Conservation (phyloP, 2,888 invertebrate genomes). For the Philhelius pedissequus region DNA sequence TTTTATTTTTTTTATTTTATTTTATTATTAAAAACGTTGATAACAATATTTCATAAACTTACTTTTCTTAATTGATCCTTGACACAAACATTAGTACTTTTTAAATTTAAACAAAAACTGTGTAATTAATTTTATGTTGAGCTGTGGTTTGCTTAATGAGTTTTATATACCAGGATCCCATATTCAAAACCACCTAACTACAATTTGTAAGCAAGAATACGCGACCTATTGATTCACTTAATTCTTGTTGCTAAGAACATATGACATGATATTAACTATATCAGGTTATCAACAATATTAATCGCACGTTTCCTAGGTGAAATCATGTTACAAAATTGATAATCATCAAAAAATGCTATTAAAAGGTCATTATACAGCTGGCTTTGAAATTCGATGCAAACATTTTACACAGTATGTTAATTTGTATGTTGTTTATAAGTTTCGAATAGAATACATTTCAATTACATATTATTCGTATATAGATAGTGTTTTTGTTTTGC, state of each 20-base stretch:
- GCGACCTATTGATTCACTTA: not conserved
- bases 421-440: not conserved
- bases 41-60: too few species aligned
- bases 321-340: constrained; percentile 33
- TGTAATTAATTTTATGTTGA: too few species aligned
- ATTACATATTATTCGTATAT: not conserved
- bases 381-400: constrained; percentile 48
- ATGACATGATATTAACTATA: not conserved
- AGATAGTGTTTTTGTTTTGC: not conserved
- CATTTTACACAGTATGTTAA: constrained; percentile 27
- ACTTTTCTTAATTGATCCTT: too few species aligned
- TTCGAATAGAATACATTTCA: not conserved
- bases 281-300: constrained; percentile 36
- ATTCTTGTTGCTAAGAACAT: not conserved
- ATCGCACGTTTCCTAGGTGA: constrained; percentile 40
- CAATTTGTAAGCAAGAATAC: not conserved
- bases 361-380: constrained; percentile 62
- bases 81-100: too few species aligned
- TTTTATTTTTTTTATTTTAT: too few species aligned
- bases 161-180: too few species aligned
- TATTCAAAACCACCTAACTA: too few species aligned
- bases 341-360: constrained; percentile 58
- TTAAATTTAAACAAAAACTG: too few species aligned
- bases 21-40: too few species aligned
- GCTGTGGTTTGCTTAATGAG: too few species aligned